Base-by-base conservation (phyloP, 2,888 invertebrate species). In the Tromatobia lineatoria region DNA sequence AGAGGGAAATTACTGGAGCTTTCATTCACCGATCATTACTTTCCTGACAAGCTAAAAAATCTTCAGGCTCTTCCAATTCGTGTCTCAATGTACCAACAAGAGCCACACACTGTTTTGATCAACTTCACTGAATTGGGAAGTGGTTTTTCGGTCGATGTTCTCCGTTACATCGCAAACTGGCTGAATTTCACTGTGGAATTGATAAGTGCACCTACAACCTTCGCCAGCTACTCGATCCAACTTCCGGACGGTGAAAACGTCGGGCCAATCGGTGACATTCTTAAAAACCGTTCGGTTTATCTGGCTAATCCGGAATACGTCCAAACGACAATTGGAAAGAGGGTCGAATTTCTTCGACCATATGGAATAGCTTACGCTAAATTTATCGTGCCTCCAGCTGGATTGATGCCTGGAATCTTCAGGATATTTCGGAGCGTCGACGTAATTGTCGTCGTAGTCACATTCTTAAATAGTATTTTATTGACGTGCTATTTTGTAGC, bases 31-130 rank as follows among this genome's bases (percentile, higher is more conserved):
- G 82, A 85, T 11, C 0, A 38, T 10, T 64, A 85, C 10, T 88
- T 86, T 73, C 80, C 85, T 1, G 82, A 82, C 64, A 87, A 87
- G 45, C 42, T 85, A 2, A 75, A 34, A n/a, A 77, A 88, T 78
- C 77, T 88, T n/a, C 75, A 83, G 4, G 81, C 85, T 7, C 79
- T 80, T 45, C 83, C 84, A 3, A 82, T 88, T 52, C 47, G 69
- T 0, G 70, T 87, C 3, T 85, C 88, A 2, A 59, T 88, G 13
- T 88, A 85, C 54, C 64, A 84, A 2, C 61, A 66, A 4, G 52
- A 67, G 10, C 81, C 84, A 0, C 78, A 80, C 64, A 38, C 61
- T 13, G 66, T 81, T 8, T 20, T 85, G 47, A 57, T 15, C 0
- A 67, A 85, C 29, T 34, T 67, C 57, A 85, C 82, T 7, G 34